Evolutionary conservation across 92 coral and sea anemone species (phyloP).

Genomic region (Galaxea fascicularis): DNA sequence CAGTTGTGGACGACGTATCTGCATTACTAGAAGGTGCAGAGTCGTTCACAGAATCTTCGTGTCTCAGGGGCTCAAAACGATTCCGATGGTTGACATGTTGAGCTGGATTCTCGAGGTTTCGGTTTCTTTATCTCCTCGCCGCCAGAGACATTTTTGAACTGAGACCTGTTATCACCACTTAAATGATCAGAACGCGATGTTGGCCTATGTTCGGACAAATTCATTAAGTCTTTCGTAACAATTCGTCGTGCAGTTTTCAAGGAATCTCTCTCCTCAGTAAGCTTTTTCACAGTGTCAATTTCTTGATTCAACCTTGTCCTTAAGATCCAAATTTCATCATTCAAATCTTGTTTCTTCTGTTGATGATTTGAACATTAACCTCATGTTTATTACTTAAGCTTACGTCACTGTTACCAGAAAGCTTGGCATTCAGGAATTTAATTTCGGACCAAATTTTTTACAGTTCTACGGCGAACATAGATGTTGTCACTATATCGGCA

Average conservation of each 20-base stretch:
- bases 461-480: background rate
- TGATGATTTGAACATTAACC: background rate
- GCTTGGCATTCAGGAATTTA: background rate
- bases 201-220: background rate
- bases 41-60: background rate
- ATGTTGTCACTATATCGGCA: background rate
- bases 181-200: background rate
- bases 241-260: background rate
- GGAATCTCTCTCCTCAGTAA: too few relatives aligned
- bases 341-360: background rate
- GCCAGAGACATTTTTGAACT: background rate
- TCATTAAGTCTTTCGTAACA: background rate
- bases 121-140: background rate
- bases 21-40: background rate
- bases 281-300: too few relatives aligned
- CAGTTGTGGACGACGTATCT: constrained; percentile 15
- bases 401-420: background rate
- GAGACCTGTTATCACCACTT: background rate
- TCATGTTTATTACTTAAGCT: background rate
- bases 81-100: too few relatives aligned
- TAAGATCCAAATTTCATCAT: background rate
- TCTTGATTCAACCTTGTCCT: too few relatives aligned
- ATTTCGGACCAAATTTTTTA: too few relatives aligned
- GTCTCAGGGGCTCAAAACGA: background rate
- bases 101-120: background rate